These are phyloP conservation scores for Bombus vancouverensis DNA, from an alignment of 1,140 invertebrate species.

Conservation along the genomic window DNA sequence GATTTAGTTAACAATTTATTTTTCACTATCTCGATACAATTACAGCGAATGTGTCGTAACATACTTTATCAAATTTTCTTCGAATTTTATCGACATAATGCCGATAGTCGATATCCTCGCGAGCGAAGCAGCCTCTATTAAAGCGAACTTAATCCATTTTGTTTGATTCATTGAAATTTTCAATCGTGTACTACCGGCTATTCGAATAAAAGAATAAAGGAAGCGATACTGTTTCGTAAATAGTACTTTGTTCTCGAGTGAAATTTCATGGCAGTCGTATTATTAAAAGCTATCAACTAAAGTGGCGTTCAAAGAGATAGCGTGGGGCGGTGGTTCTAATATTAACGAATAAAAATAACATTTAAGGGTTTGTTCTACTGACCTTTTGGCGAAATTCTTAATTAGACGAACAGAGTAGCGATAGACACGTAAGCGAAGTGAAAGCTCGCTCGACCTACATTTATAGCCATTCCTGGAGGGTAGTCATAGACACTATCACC, in stretches of 20 bases:
- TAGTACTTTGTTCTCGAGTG: not conserved
- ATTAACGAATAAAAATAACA: constrained; percentile 13
- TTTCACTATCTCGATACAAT: too few relatives aligned
- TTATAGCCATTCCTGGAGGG: constrained; percentile 66
- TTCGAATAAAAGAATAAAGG: not conserved
- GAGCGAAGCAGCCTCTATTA: too few relatives aligned
- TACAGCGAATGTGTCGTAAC: not conserved
- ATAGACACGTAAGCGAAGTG: constrained; percentile 21
- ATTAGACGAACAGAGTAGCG: constrained; percentile 29
- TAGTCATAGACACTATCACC: constrained; percentile 75
- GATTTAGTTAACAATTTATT: not conserved
- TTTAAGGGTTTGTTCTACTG: constrained; percentile 25
- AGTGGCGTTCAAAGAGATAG: not conserved
- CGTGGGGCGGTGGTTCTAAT: not conserved
- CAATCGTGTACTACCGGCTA: not conserved
- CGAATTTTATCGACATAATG: not conserved
- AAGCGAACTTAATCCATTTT: not conserved
- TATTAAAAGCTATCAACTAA: constrained; percentile 24
- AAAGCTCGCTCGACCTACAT: constrained; percentile 61
- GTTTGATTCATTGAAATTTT: not conserved
- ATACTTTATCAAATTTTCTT: not conserved
- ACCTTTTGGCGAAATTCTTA: constrained; percentile 34
- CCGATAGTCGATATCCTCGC: not conserved
- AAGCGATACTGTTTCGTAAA: not conserved
- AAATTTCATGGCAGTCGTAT: not conserved